Percentiles rank a stretch among this genome's conserved stretches.
Conservation (phyloP, 2,113 vertebrate genomes). For the Monarcha castaneiventris region DNA sequence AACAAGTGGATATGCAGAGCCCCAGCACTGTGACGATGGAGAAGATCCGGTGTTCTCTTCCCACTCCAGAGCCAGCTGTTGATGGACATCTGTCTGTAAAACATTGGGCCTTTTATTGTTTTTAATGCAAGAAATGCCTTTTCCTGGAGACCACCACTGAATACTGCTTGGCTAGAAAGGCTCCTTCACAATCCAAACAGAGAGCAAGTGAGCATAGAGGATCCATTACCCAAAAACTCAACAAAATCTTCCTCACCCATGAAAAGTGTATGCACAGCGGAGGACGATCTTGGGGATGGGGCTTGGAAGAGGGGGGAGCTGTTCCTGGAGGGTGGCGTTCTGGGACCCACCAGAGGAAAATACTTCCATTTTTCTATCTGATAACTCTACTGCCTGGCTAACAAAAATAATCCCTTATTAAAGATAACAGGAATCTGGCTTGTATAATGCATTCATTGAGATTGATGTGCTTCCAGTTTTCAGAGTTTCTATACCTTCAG, state of each 20-base stretch:
- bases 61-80: slow-evolving; percentile 38
- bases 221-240: slow-evolving; percentile 65
- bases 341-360: slow-evolving; percentile 42
- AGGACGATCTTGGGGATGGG: slow-evolving; percentile 17
- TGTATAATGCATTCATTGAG: neutral
- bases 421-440: slow-evolving; percentile 34
- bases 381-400: slow-evolving; percentile 24
- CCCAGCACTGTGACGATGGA: slow-evolving; percentile 54
- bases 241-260: slow-evolving; percentile 61
- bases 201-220: slow-evolving; percentile 64
- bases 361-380: slow-evolving; percentile 10
- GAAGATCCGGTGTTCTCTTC: slow-evolving; percentile 62
- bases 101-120: slow-evolving; percentile 58
- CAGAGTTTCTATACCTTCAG: neutral
- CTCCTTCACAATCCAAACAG: slow-evolving; percentile 64
- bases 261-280: slow-evolving; percentile 15
- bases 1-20: slow-evolving; percentile 54
- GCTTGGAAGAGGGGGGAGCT: neutral
- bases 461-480: neutral
- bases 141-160: slow-evolving; percentile 59
- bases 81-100: slow-evolving; percentile 69
- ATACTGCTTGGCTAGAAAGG: slow-evolving; percentile 43
- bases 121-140: slow-evolving; percentile 62
- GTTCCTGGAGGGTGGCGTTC: neutral
- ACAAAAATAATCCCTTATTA: slow-evolving; percentile 52